A percentile compares a stretch with the other conserved stretches of the same genome.
Evolutionary conservation across 2,113 vertebrate genomes (phyloP).

Genomic region (Periophthalmus modestus): DNA sequence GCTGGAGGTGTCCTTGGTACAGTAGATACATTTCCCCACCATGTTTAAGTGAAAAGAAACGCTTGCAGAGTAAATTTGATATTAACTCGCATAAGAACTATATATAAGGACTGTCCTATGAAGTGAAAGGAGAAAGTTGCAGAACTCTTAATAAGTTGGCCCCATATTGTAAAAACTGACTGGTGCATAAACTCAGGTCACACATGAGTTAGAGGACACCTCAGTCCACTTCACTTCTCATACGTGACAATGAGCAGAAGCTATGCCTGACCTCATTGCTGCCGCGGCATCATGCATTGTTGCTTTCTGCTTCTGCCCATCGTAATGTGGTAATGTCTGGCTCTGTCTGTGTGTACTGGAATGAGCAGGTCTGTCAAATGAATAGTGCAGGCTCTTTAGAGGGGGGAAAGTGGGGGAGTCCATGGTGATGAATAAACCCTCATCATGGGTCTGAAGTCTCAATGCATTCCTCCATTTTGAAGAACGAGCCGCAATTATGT

Average conservation of each 20-base stretch:
- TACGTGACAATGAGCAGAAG: conserved; percentile 22
- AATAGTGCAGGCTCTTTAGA: conserved; percentile 22
- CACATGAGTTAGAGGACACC: conserved; percentile 15
- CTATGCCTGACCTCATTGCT: conserved; percentile 5
- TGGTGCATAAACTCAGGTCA: not conserved
- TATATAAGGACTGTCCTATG: too few relatives aligned
- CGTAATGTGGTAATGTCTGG: conserved; percentile 11
- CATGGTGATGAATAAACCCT: conserved; percentile 29
- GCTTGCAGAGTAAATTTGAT: too few relatives aligned
- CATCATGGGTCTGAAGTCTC: conserved; percentile 3
- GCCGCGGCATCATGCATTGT: not conserved
- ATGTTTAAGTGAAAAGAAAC: too few relatives aligned
- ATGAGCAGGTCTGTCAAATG: conserved; percentile 28
- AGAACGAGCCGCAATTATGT: not conserved
- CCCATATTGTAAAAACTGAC: not conserved
- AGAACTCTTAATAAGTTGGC: not conserved
- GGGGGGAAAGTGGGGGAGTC: conserved; percentile 7
- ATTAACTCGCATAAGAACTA: too few relatives aligned
- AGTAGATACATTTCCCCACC: too few relatives aligned
- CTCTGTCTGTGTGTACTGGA: conserved; percentile 15
- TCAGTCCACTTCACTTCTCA: conserved; percentile 27
- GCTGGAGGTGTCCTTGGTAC: too few relatives aligned
- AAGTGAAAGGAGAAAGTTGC: too few relatives aligned
- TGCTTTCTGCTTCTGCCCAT: conserved; percentile 1
- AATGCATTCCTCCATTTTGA: conserved; percentile 21